phyloP scores from a whole-genome alignment of 2,888 invertebrate genomes.

The Phalera bucephala region DNA sequence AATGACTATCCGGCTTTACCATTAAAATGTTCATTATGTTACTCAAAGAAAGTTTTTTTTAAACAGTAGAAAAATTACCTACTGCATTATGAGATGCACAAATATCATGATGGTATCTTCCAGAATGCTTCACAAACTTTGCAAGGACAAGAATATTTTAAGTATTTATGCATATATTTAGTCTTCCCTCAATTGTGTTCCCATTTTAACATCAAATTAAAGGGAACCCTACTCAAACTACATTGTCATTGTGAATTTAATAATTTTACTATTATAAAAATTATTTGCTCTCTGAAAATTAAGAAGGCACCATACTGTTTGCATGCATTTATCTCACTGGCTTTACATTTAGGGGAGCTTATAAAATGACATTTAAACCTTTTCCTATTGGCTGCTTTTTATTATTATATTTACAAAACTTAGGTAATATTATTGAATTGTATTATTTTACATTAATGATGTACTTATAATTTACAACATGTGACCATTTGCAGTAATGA shows the following conservation, averaged over 20 bases:
- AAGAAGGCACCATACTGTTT: conserved; percentile 65
- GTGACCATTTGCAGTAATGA: conserved; percentile 34
- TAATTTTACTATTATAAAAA: conserved; percentile 36
- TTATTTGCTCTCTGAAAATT: conserved; percentile 61
- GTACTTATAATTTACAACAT: conserved; percentile 46
- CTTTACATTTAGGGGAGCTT: conserved; percentile 66
- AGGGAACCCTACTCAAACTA: conserved; percentile 27
- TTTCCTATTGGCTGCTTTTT: conserved; percentile 68
- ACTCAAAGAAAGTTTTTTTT: no score
- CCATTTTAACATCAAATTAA: conserved; percentile 24
- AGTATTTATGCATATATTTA: conserved; percentile 19
- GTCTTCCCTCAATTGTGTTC: conserved; percentile 61
- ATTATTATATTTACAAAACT: conserved; percentile 24
- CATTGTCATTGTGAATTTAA: conserved; percentile 27
- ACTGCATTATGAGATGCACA: conserved; percentile 30
- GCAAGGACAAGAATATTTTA: conserved; percentile 37
- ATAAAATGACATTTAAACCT: conserved; percentile 55
- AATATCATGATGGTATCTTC: conserved; percentile 27
- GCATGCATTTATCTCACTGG: conserved; percentile 70
- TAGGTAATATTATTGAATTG: conserved; percentile 1
- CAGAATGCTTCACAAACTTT: conserved; percentile 34
- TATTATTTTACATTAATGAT: conserved; percentile 32
- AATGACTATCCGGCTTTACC: no score
- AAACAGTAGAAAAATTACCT: no score
- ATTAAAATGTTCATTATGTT: no score